phyloP scores from a whole-genome alignment of 2,888 invertebrate genomes.

The Zygogramma bicolorata region DNA sequence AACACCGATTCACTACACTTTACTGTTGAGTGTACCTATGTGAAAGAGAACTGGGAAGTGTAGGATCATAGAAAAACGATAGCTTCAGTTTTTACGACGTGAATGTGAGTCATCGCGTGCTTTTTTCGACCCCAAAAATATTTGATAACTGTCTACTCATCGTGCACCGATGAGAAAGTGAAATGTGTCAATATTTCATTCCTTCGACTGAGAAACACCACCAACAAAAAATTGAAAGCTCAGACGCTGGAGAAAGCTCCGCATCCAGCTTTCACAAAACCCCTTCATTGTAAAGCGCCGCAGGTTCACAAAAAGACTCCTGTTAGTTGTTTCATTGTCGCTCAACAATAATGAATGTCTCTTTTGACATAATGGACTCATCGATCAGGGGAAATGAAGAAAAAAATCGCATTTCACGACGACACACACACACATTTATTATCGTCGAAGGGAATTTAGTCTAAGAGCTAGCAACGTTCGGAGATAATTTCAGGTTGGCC shows the following conservation, averaged over 20 bases:
- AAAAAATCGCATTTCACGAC: constrained; percentile 14
- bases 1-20: too few species aligned
- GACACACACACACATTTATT: too few species aligned
- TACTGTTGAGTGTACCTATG: too few species aligned
- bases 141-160: too few species aligned
- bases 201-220: neutral
- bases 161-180: neutral
- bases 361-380: constrained; percentile 28
- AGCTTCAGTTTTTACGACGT: too few species aligned
- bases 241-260: neutral
- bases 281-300: neutral
- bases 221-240: neutral
- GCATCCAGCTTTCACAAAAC: neutral
- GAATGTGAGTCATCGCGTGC: too few species aligned
- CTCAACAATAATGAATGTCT: constrained; percentile 32
- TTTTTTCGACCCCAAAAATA: too few species aligned
- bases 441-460: too few species aligned
- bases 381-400: constrained; percentile 31
- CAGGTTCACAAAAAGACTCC: constrained; percentile 17
- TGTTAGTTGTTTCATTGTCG: constrained; percentile 23
- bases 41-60: too few species aligned
- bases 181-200: neutral
- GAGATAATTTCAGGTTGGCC: too few species aligned
- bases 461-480: too few species aligned
- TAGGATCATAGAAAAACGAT: too few species aligned